phyloP scores from a whole-genome alignment of 2,888 invertebrate species.

The Brachylomia viminalis region DNA sequence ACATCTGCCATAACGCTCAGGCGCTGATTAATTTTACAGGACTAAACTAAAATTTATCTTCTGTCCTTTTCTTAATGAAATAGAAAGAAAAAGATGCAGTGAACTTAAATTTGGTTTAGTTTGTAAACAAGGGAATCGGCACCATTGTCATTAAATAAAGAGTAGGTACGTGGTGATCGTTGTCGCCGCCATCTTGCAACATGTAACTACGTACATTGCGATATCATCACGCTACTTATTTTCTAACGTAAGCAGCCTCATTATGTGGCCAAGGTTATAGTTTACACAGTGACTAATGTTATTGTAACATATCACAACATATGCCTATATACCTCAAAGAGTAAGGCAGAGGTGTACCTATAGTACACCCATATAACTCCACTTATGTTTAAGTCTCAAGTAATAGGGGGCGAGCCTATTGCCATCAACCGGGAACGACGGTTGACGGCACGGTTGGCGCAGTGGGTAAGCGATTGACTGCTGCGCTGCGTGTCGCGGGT shows the following conservation, averaged over 20 bases:
- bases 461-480: no score
- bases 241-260: slow-evolving; percentile 48
- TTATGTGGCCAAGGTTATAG: slow-evolving; percentile 41
- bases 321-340: neutral
- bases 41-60: no score
- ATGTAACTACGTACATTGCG: slow-evolving; percentile 34
- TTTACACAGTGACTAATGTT: neutral
- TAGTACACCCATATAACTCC: neutral
- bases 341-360: neutral
- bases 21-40: no score
- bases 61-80: no score
- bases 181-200: slow-evolving; percentile 20
- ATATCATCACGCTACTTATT: slow-evolving; percentile 55
- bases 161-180: neutral
- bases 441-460: no score
- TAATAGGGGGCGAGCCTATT: no score
- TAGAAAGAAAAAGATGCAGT: no score
- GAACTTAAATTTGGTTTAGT: no score
- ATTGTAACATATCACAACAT: neutral
- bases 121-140: no score
- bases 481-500: no score
- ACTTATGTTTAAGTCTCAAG: neutral
- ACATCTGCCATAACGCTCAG: no score
- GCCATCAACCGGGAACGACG: no score
- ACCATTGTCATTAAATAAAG: slow-evolving; percentile 1